Evolutionary conservation across 1,140 invertebrate species (phyloP).

Genomic region (Drosophila lacertosa): DNA sequence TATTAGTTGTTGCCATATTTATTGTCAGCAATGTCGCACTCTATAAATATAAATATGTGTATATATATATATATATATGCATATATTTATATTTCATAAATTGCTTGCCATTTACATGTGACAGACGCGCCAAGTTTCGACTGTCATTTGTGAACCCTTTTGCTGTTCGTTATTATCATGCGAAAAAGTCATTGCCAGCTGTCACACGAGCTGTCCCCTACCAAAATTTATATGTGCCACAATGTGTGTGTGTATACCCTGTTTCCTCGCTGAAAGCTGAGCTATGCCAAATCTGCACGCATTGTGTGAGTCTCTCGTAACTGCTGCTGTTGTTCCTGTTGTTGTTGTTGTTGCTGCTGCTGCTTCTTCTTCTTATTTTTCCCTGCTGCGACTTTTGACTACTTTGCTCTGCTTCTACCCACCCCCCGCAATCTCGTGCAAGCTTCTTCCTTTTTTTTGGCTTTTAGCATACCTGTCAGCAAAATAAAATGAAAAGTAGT

Average conservation of each 20-base stretch:
- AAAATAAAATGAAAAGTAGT: slow-evolving; percentile 81
- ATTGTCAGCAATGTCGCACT: slow-evolving; percentile 71
- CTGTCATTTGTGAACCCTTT: slow-evolving; percentile 78
- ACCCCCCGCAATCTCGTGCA: not conserved
- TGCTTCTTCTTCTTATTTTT: slow-evolving; percentile 18
- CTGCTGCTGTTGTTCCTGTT: slow-evolving; percentile 11
- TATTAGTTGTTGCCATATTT: slow-evolving; percentile 52
- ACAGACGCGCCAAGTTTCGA: slow-evolving; percentile 60
- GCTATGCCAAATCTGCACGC: slow-evolving; percentile 39
- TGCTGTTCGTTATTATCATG: slow-evolving; percentile 58
- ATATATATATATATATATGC: not conserved
- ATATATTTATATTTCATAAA: slow-evolving; percentile 62
- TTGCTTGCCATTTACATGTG: slow-evolving; percentile 74
- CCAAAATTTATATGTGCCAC: not conserved
- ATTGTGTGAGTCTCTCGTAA: slow-evolving; percentile 12
- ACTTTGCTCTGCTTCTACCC: slow-evolving; percentile 25
- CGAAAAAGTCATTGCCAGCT: slow-evolving; percentile 77
- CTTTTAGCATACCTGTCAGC: slow-evolving; percentile 81
- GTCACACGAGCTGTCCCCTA: slow-evolving; percentile 60
- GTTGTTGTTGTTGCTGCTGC: slow-evolving; percentile 9
- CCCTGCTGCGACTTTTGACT: slow-evolving; percentile 55
- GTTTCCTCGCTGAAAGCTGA: not conserved
- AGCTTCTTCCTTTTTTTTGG: slow-evolving; percentile 58
- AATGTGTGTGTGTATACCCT: not conserved
- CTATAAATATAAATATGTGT: slow-evolving; percentile 52